These are phyloP conservation scores for Phoenicopterus ruber DNA, from an alignment of 2,113 vertebrate genomes.

Conservation along the genomic window DNA sequence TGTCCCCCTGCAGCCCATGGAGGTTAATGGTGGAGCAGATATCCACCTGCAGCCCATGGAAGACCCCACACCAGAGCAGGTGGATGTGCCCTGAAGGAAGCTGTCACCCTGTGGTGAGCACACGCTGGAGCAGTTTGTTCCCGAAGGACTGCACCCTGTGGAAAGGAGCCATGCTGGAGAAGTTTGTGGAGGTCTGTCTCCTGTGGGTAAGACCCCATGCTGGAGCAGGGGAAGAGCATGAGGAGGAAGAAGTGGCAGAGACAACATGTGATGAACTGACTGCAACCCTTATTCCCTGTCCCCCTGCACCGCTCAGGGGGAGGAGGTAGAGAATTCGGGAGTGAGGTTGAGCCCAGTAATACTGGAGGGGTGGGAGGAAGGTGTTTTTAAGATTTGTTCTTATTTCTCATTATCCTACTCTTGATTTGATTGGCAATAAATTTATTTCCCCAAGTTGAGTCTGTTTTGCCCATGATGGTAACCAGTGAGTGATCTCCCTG, in stretches of 20 bases:
- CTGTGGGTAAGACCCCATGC: rapidly evolving
- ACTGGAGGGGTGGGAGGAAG: rapidly evolving
- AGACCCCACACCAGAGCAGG: background rate
- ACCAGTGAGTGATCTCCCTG: background rate
- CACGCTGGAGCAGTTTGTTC: background rate
- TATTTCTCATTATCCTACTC: background rate
- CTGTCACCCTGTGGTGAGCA: rapidly evolving
- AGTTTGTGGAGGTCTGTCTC: background rate
- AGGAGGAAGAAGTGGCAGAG: background rate
- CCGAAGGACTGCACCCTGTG: background rate
- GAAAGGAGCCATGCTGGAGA: background rate
- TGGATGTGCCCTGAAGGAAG: background rate
- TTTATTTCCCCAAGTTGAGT: background rate
- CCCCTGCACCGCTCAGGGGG: rapidly evolving
- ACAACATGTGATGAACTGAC: background rate
- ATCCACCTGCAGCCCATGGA: background rate
- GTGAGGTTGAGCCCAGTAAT: rapidly evolving
- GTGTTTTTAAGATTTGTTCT: background rate
- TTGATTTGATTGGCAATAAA: background rate
- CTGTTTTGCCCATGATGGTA: background rate
- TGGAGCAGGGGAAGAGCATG: rapidly evolving
- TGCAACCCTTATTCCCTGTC: rapidly evolving
- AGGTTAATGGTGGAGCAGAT: background rate
- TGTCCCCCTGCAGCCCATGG: background rate
- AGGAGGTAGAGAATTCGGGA: background rate